These are phyloP conservation scores for Lordiphosa mommai DNA, from an alignment of 1,140 invertebrate genomes.

Conservation along the genomic window DNA sequence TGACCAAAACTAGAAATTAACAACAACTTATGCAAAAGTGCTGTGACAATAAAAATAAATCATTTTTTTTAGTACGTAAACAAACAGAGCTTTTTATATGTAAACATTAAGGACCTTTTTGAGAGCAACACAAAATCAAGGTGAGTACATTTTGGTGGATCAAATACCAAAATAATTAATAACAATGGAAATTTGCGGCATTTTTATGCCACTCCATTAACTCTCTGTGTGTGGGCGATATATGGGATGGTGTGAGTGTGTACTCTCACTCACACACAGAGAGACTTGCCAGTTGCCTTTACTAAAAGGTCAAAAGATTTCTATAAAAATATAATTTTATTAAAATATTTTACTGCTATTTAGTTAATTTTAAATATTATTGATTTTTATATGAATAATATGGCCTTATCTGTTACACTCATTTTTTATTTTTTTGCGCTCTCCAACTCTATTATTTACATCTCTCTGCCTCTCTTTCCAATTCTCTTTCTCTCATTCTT, in stretches of 20 bases:
- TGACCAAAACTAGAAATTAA: slow-evolving; percentile 14
- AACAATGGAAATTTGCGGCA: background rate
- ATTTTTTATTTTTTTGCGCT: slow-evolving; percentile 5
- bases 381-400: slow-evolving; percentile 17
- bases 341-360: slow-evolving; percentile 1
- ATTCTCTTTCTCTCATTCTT: slow-evolving; percentile 18
- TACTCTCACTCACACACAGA: background rate
- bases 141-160: background rate
- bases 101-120: background rate
- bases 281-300: background rate
- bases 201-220: background rate
- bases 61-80: slow-evolving; percentile 4
- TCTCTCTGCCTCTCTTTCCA: slow-evolving; percentile 8
- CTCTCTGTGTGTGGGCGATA: slow-evolving; percentile 2
- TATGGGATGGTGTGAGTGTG: background rate
- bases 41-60: slow-evolving; percentile 39
- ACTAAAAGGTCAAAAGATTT: slow-evolving; percentile 24
- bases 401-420: slow-evolving; percentile 9
- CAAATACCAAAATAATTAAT: too few species aligned
- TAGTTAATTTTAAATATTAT: slow-evolving; percentile 15
- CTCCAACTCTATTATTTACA: slow-evolving; percentile 7
- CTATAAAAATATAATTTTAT: slow-evolving; percentile 5
- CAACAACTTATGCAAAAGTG: slow-evolving; percentile 30
- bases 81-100: slow-evolving; percentile 1
- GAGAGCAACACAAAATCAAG: background rate